phyloP scores from a whole-genome alignment of 1,140 invertebrate species.

The Mycetomoellerius zeteki region DNA sequence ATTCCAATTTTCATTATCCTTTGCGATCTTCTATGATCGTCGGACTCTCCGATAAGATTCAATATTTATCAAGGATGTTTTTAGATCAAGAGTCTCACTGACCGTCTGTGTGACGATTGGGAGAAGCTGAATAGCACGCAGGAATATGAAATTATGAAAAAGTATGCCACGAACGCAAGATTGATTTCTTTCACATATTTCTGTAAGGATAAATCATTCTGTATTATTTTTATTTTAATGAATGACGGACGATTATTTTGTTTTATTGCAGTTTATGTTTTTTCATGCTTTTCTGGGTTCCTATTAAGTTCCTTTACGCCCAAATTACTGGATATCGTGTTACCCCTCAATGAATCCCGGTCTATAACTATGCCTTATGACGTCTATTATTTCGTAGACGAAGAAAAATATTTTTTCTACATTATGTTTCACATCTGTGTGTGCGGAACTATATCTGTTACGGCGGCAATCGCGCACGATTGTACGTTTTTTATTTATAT shows the following conservation, averaged over 20 bases:
- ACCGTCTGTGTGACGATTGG: neutral
- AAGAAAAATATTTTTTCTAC: constrained; percentile 35
- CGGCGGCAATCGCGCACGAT: neutral
- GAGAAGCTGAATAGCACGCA: neutral
- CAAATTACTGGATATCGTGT: neutral
- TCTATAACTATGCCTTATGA: neutral
- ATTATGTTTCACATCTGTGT: neutral
- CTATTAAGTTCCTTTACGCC: neutral
- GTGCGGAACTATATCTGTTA: neutral
- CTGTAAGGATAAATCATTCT: too few species aligned
- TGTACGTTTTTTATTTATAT: neutral
- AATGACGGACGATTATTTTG: too few species aligned
- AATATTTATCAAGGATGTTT: neutral
- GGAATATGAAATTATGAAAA: constrained; percentile 36
- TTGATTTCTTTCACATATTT: too few species aligned
- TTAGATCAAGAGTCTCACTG: constrained; percentile 24
- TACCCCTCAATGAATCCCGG: constrained; percentile 47
- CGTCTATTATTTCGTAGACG: constrained; percentile 32
- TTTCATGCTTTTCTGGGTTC: too few species aligned
- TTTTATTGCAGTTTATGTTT: too few species aligned
- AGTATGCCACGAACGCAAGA: neutral
- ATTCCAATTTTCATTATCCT: neutral
- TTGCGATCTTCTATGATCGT: too few species aligned
- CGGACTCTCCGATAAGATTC: neutral
- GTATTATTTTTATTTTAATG: too few species aligned